Percentiles rank a stretch among this genome's conserved stretches.
phyloP scores from a whole-genome alignment of 2,888 invertebrate species.

The Drosophila sordidula region DNA sequence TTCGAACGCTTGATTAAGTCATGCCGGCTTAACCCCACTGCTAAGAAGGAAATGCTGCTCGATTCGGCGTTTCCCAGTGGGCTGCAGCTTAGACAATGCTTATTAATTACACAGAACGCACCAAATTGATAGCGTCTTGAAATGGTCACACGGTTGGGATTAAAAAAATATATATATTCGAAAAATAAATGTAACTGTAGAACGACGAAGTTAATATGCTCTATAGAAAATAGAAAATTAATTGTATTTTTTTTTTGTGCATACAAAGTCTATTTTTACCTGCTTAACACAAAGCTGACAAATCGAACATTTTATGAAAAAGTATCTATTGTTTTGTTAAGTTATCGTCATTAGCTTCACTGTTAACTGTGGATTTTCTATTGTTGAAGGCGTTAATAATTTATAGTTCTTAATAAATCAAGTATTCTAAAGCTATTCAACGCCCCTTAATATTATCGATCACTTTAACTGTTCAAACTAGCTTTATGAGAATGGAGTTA shows the following conservation, averaged over 20 bases:
- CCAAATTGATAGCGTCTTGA: constrained; percentile 16
- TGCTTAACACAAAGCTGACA: constrained; percentile 2
- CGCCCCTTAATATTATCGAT: background rate
- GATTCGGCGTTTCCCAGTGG: constrained; percentile 21
- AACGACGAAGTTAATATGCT: background rate
- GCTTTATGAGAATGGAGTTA: no score
- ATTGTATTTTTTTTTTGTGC: background rate
- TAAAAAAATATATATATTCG: background rate
- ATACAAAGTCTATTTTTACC: constrained; percentile 1
- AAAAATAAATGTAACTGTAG: background rate
- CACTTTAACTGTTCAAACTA: background rate
- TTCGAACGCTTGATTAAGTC: constrained; percentile 42
- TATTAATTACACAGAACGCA: constrained; percentile 50
- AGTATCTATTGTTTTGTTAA: constrained; percentile 5
- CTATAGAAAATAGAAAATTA: constrained; percentile 16
- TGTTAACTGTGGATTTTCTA: background rate
- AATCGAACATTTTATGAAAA: constrained; percentile 6
- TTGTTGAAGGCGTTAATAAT: constrained; percentile 1
- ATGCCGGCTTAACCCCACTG: constrained; percentile 13
- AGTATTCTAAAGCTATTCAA: background rate
- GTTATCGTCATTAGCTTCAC: constrained; percentile 1
- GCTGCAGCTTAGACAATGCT: constrained; percentile 38
- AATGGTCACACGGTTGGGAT: constrained; percentile 33
- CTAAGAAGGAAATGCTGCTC: constrained; percentile 45
- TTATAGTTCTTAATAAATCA: background rate